Evolutionary conservation across 2,797 vertebrate genomes (phyloP).

Genomic region (Caiman crocodilus): DNA sequence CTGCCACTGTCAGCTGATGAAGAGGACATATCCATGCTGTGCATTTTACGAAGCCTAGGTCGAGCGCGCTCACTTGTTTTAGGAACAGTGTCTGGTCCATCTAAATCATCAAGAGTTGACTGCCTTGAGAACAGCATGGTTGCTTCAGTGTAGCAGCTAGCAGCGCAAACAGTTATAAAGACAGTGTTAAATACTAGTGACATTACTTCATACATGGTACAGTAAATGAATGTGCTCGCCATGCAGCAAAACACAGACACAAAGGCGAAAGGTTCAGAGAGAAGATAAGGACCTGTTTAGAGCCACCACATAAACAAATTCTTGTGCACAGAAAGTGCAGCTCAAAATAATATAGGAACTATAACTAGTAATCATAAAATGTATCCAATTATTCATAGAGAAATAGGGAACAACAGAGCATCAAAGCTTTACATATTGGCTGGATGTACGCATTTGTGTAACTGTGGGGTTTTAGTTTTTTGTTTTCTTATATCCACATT

Average conservation of each 20-base stretch:
- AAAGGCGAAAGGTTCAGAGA: constrained; percentile 30
- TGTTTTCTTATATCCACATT: not conserved
- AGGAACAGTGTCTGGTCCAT: constrained; percentile 92
- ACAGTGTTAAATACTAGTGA: constrained; percentile 80
- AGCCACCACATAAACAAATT: not conserved
- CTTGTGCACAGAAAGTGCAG: not conserved
- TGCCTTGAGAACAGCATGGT: constrained; percentile 98
- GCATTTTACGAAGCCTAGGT: constrained; percentile 97
- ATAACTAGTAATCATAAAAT: not conserved
- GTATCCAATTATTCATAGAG: not conserved
- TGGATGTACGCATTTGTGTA: not conserved
- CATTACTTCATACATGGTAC: constrained; percentile 56
- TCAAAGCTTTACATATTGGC: not conserved
- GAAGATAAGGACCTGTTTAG: constrained; percentile 64
- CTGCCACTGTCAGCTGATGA: constrained; percentile 96
- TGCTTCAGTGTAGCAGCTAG: constrained; percentile 96
- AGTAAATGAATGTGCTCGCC: constrained; percentile 60
- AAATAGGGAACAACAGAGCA: not conserved
- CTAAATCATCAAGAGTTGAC: constrained; percentile 98
- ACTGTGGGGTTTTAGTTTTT: not conserved
- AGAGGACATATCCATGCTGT: constrained; percentile 93
- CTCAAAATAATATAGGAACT: not conserved
- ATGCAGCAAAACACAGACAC: constrained; percentile 76
- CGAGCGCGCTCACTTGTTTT: constrained; percentile 98
- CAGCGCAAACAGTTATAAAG: constrained; percentile 87